Evolutionary conservation across 2,113 vertebrate genomes (phyloP), one percentile per base, ranked within the genome.

Genomic region (Eolophus roseicapilla): DNA sequence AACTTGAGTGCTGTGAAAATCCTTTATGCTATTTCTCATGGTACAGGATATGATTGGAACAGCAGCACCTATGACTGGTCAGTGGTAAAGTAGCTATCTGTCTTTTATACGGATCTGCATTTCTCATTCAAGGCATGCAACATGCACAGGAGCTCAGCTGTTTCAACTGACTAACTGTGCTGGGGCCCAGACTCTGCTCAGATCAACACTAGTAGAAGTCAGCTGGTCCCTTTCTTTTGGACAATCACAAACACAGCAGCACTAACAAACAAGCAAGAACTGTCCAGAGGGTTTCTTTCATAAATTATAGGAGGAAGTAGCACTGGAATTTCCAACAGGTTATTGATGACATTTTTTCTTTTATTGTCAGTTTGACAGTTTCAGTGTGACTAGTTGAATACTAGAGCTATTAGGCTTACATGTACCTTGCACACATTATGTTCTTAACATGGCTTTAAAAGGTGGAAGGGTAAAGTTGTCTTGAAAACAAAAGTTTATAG

Each of bases 401-500:
- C 19, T 62, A 6, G 39, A 90, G 55, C 39, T 60, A 24, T 85
- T 31, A 50, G 59, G 64, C 39, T 91, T 82, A 84, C 64, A 65
- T 10, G 6, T 85, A 91, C 64, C 77, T 89, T 75, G 75, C 60
- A 44, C 60, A 41, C 2, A 2, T 67, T 13, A n/a, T 11, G 29
- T 83, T 87, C 65, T 75, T 91, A 85, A 44, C 57, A 62, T 49
- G 64, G 88, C 81, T 94, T 93, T 73, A 73, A 80, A 67, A 59
- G 70, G 46, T 50, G 20, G 41, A 71, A 67, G 16, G 50, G 43
- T 41, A 69, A 92, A 71, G n/a, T 52, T 25, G 69, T 81, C 85
- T 64, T 27, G 44, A 88, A 94, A 96, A 90, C 74, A 90, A 90
- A 93, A 74, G 86, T 63, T 94, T 75, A n/a, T 92, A 94, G 76